Evolutionary conservation across 2,888 invertebrate species (phyloP), one percentile per base, ranked within the genome.

Genomic region (Megaustenia siamemsis): DNA sequence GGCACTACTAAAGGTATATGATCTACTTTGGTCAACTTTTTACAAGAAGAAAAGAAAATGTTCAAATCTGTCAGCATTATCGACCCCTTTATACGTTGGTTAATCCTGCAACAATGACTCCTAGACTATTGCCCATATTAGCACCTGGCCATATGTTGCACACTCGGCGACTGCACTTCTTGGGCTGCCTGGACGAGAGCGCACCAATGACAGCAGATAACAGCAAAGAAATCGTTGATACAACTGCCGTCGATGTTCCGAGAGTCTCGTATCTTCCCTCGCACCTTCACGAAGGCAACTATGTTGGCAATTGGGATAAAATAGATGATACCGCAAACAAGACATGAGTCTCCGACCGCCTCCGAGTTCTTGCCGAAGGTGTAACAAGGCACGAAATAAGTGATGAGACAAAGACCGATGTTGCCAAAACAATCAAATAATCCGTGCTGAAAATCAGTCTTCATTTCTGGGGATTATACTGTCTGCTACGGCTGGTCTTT

Each of bases 291-390:
- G 8, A 87, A 69, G 45, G 86, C 88, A 56, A 87, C 85, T 49
- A 91, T 81, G 86, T 89, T 87, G 40, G 86, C 69, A 5, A 88
- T 15, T 0, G 90, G 90, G 3, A 91, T 88, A 77, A 90, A 86
- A 82, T 89, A 87, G n/a, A 86, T 68, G 2, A 89, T 66, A 21
- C 90, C 90, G 76, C 90, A 91, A 24, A 92, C 82, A n/a, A 89
- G 83, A 81, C 92, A 92, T 66, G 86, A 87, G 49, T 92, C 91
- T 8, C 91, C 91, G 45, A 90, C 90, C 0, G 88, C 88, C 84
- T 92, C 91, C 56, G 90, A 90, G 66, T 88, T 91, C 82, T 91
- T 91, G 56, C 88, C 89, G 75, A 89, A 89, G 2, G 88, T 88
- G 87, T 89, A 89, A 83, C 89, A 89, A 0, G 89, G 89, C 24